Evolutionary conservation across 1,140 invertebrate genomes (phyloP), one percentile per base, ranked within the genome.

Genomic region (Cydia strobilella): DNA sequence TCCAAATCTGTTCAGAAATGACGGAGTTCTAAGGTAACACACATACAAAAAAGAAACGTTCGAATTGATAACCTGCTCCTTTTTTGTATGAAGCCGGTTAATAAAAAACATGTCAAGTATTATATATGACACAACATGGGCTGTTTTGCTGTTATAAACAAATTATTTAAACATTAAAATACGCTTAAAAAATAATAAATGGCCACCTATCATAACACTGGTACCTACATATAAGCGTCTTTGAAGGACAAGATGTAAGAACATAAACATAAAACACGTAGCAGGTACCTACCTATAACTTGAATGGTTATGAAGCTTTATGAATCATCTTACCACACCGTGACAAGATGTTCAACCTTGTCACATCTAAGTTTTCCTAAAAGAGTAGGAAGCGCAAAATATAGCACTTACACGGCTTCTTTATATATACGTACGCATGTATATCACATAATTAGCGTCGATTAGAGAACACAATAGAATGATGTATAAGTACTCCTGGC

Each of bases 401-500:
- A 48, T 74, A 77, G 74, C 74, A 80, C 69, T 82, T 78, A 72
- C 79, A 76, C 75, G 78, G 78, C 73, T 79, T 23, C 1, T 45
- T 45, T 59, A 23, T n/a, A 23, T 59, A 23, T n/a, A 23, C 18
- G 2, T 59, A 51, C n/a, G 13, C 9, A 69, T 35, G 31, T 39
- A 35, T 31, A 35, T 69, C 27, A 35, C 27, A 20, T 69, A 79
- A 79, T 84, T 82, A 80, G 75, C 74, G 75, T 69, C 65, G 74
- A 82, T 86, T 83, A 83, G 72, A 65, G 39, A 71, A 75, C 80
- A 86, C 85, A 86, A 86, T 82, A 79, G 83, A 83, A 83, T 77
- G 80, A 15, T 48, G 20, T 72, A 27, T 23, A 72, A 23, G 66
- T 31, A 72, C 74, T 45, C 51, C 48, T 71, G 59, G 15, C 73